Conservation (phyloP, 2,888 invertebrate genomes). For the Andrena chrysosceles region DNA sequence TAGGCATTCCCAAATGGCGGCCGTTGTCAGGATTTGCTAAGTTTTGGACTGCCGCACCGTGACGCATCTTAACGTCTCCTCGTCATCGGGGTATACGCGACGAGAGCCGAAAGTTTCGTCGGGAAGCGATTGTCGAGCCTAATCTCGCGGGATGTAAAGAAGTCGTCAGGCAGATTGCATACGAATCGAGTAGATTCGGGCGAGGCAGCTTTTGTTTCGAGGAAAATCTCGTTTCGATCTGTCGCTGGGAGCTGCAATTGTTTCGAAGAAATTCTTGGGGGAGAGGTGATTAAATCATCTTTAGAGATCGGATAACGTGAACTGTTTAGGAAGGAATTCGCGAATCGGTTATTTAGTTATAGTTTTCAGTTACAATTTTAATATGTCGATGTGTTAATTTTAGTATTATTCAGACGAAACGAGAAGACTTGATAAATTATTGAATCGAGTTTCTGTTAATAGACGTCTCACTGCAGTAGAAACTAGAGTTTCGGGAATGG, state of each 20-base stretch:
- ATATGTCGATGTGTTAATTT: background rate
- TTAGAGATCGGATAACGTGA: background rate
- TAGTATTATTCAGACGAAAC: background rate
- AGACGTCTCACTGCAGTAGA: background rate
- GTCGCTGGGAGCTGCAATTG: background rate
- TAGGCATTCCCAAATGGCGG: conserved; percentile 70
- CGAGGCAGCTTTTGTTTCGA: conserved; percentile 7
- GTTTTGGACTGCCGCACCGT: conserved; percentile 67
- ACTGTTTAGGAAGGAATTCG: background rate
- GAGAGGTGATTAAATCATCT: background rate
- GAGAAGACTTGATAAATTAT: background rate
- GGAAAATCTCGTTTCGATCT: background rate
- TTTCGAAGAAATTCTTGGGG: background rate
- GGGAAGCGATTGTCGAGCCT: conserved; percentile 61
- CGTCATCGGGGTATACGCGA: conserved; percentile 41
- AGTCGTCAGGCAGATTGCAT: conserved; percentile 45
- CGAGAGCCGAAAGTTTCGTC: conserved; percentile 56
- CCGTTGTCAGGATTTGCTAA: conserved; percentile 72
- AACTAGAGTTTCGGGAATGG: background rate
- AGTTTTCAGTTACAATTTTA: too few relatives aligned
- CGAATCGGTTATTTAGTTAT: too few relatives aligned
- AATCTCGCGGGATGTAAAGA: conserved; percentile 68
- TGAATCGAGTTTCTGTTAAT: background rate
- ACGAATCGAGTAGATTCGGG: conserved; percentile 45
- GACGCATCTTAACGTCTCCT: conserved; percentile 74